Conservation (phyloP, 2,888 invertebrate species). For the Dendrolimus houi region DNA sequence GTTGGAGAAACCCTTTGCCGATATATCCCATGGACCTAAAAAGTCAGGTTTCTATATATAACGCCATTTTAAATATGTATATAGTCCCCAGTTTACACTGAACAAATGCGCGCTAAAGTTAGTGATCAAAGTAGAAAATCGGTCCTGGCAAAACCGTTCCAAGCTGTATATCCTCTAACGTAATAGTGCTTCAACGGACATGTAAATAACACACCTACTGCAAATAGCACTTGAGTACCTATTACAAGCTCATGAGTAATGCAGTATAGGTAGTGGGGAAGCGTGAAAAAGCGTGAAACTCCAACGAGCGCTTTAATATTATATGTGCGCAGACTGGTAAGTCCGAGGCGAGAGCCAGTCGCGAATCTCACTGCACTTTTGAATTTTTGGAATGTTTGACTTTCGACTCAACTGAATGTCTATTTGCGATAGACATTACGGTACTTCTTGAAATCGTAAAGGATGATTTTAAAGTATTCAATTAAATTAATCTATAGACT, state of each 20-base stretch:
- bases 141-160: not conserved
- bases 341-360: constrained; percentile 50
- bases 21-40: too few relatives aligned
- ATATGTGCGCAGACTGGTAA: constrained; percentile 55
- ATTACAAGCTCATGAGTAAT: constrained; percentile 69
- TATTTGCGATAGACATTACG: constrained; percentile 24
- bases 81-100: too few relatives aligned
- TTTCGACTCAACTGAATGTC: constrained; percentile 48
- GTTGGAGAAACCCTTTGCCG: too few relatives aligned
- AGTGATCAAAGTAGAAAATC: not conserved
- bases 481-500: too few relatives aligned
- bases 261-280: constrained; percentile 50
- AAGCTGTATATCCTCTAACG: constrained; percentile 1
- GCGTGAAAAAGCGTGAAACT: constrained; percentile 62
- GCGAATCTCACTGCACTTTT: constrained; percentile 53
- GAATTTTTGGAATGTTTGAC: constrained; percentile 45
- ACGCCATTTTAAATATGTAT: too few relatives aligned
- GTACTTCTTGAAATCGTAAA: not conserved
- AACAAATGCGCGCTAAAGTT: not conserved
- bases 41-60: too few relatives aligned
- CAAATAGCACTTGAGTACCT: constrained; percentile 59
- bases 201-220: constrained; percentile 48
- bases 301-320: constrained; percentile 58
- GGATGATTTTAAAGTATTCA: too few relatives aligned
- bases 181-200: constrained; percentile 20